Evolutionary conservation across 1,140 invertebrate genomes (phyloP).

Genomic region (Heliconius himera): DNA sequence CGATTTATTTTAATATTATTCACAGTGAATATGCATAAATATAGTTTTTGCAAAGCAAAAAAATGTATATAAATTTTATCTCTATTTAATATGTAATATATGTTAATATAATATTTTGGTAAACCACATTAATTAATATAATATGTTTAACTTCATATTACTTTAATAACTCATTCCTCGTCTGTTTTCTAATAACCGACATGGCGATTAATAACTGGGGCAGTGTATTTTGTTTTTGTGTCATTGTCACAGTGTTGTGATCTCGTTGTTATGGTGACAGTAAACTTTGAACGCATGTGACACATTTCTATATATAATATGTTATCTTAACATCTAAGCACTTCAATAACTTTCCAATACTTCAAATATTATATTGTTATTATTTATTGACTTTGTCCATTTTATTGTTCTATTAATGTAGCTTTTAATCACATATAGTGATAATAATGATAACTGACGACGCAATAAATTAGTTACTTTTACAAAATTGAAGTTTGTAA

Average conservation of each 20-base stretch:
- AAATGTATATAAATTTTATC: neutral
- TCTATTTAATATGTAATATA: neutral
- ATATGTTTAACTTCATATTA: neutral
- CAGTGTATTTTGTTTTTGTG: slow-evolving; percentile 30
- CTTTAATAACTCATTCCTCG: neutral
- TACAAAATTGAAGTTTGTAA: too few relatives aligned
- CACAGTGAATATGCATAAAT: neutral
- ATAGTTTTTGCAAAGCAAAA: neutral
- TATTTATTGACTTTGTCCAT: neutral
- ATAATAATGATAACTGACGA: neutral
- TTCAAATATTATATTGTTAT: neutral
- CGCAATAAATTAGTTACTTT: too few relatives aligned
- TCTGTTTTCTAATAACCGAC: neutral
- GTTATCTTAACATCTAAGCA: slow-evolving; percentile 27
- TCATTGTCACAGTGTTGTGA: slow-evolving; percentile 39
- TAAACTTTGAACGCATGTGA: slow-evolving; percentile 33
- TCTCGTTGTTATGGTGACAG: slow-evolving; percentile 33
- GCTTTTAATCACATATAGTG: neutral
- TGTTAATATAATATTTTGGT: neutral
- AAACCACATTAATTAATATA: neutral
- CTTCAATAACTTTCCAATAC: slow-evolving; percentile 23
- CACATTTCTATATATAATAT: slow-evolving; percentile 14
- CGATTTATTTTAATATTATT: neutral
- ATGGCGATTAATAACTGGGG: slow-evolving; percentile 20
- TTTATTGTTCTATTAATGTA: neutral